Base-by-base conservation (phyloP, 1,140 invertebrate genomes). In the Rhyzopertha dominica region DNA sequence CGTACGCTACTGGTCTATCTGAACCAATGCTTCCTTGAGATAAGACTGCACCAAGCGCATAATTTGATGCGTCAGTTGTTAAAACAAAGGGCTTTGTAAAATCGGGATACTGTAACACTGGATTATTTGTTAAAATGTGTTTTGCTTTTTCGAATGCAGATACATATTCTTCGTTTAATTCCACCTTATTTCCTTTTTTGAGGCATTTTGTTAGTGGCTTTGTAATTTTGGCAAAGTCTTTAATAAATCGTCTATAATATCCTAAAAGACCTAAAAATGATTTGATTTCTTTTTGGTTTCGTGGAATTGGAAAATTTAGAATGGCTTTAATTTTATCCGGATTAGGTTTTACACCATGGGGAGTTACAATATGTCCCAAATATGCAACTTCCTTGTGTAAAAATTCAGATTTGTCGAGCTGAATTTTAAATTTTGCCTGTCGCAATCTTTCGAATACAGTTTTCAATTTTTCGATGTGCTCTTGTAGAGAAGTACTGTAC, bases 191-290 rank as follows among this genome's bases (percentile, higher is more conserved):
- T 43, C 62, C 54, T 48, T 68, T 62, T 54, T 62, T 65, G 18
- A 70, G 30, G 41, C 68, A 47, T 22, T 56, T 32, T 34, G 42
- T 62, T 23, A 72, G 45, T 7, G 68, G 65, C 55, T 59, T 51
- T 5, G 68, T 54, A 25, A 62, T 54, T 50, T 55, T 37, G 1
- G 57, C 35, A 48, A 63, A 71, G 20, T 60, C 31, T 12, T 31
- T 12, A 17, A 74, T 66, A 47, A 70, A 73, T 51, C 57, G 52
- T 16, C 69, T 16, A 43, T 73, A 74, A 49, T 71, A 73, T 4
- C 63, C 59, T 4, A 43, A 40, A 13, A 72, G 48, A 18, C 71
- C 71, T 25, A 74, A 30, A 53, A 73, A 73, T 22, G 43, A 38
- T 55, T 66, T 65, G 12, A 73, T 47, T 19, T 70, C 52, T 37